These are phyloP conservation scores for Erebia palarica DNA, from an alignment of 2,888 invertebrate genomes.

Conservation along the genomic window DNA sequence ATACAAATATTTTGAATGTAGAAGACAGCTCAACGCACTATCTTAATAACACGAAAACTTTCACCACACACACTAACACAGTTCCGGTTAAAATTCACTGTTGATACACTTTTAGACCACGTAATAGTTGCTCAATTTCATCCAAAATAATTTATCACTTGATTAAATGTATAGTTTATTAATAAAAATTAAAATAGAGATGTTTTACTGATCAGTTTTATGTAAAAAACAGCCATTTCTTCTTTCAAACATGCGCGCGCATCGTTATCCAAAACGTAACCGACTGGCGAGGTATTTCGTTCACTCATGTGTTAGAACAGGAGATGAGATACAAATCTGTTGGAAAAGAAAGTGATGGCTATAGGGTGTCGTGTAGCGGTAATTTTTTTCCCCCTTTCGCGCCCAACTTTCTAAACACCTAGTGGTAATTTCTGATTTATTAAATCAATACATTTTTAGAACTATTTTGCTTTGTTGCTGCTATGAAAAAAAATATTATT, in stretches of 20 bases:
- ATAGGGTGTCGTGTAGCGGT: conserved; percentile 75
- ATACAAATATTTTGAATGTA: conserved; percentile 34
- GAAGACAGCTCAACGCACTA: conserved; percentile 48
- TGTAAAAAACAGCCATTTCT: conserved; percentile 49
- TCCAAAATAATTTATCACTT: neutral
- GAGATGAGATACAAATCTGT: conserved; percentile 47
- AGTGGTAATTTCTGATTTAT: conserved; percentile 60
- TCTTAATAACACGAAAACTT: conserved; percentile 55
- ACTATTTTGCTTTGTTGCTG: neutral
- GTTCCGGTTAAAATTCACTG: conserved; percentile 43
- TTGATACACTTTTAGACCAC: conserved; percentile 28
- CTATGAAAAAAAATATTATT: neutral
- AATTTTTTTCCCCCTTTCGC: conserved; percentile 79
- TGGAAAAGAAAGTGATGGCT: conserved; percentile 54
- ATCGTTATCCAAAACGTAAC: conserved; percentile 48
- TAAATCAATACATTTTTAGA: conserved; percentile 43
- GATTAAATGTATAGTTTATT: conserved; percentile 11
- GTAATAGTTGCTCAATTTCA: conserved; percentile 17
- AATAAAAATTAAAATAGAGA: conserved; percentile 39
- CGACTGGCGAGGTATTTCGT: conserved; percentile 65
- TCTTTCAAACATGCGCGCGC: conserved; percentile 60
- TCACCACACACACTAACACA: conserved; percentile 58
- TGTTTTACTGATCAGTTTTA: conserved; percentile 46
- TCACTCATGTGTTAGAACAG: conserved; percentile 57
- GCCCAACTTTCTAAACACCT: conserved; percentile 78